A percentile compares a stretch with the other conserved stretches of the same genome.
phyloP scores from a whole-genome alignment of 2,113 vertebrate genomes.

The Siniperca knerii region DNA sequence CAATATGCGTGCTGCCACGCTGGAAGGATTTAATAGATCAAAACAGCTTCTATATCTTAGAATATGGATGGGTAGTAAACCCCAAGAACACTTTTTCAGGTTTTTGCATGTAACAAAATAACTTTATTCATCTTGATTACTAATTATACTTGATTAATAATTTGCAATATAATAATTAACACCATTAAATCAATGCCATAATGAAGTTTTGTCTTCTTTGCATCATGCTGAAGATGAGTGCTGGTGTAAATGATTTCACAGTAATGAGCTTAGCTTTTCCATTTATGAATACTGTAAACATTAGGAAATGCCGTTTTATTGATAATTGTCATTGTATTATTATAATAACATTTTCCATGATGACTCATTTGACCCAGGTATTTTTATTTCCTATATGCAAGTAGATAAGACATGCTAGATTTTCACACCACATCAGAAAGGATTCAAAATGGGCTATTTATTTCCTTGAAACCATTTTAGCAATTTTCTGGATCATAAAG shows the following conservation, averaged over 20 bases:
- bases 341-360: background rate
- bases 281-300: background rate
- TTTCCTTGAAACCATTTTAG: conserved; percentile 57
- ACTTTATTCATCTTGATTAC: background rate
- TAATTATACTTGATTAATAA: background rate
- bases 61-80: background rate
- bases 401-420: conserved; percentile 1
- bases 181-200: background rate
- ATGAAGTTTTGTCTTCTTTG: too few relatives aligned
- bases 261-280: background rate
- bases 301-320: too few relatives aligned
- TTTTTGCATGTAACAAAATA: background rate
- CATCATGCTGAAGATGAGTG: background rate
- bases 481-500: conserved; percentile 71
- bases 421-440: conserved; percentile 7
- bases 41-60: background rate
- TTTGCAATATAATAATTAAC: background rate
- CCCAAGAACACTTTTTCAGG: background rate
- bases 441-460: conserved; percentile 24
- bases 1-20: background rate
- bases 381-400: background rate
- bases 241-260: background rate
- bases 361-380: background rate
- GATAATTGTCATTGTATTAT: background rate
- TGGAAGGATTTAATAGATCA: background rate